These are phyloP conservation scores for Rotaria socialis DNA, from an alignment of 2,888 invertebrate genomes.

Conservation along the genomic window DNA sequence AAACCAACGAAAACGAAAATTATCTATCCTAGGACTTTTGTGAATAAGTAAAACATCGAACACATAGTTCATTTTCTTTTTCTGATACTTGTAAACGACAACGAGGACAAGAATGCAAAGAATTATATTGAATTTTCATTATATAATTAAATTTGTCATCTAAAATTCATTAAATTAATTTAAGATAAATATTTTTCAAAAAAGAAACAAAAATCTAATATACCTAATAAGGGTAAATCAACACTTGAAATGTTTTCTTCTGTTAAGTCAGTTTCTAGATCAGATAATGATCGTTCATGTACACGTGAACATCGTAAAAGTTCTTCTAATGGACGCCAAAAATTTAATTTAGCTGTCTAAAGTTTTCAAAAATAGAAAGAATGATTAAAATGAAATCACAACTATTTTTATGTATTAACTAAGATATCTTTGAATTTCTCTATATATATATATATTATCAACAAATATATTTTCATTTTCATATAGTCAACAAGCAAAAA, in stretches of 20 bases:
- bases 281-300: background rate
- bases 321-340: conserved; percentile 27
- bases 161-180: background rate
- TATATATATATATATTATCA: no score
- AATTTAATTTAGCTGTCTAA: background rate
- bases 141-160: conserved; percentile 26
- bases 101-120: conserved; percentile 14
- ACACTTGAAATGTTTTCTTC: conserved; percentile 20
- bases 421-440: no score
- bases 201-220: background rate
- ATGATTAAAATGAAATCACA: background rate
- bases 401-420: no score
- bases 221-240: background rate
- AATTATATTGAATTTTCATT: background rate
- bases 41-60: background rate
- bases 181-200: no score
- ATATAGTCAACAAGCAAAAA: no score
- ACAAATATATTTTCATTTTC: no score
- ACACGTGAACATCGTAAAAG: conserved; percentile 21
- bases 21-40: background rate
- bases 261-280: background rate
- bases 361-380: background rate
- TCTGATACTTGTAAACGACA: conserved; percentile 21
- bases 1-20: background rate
- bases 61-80: background rate